Evolutionary conservation across 2,888 invertebrate genomes (phyloP), one percentile per base, ranked within the genome.

Genomic region (Tachina grossa): DNA sequence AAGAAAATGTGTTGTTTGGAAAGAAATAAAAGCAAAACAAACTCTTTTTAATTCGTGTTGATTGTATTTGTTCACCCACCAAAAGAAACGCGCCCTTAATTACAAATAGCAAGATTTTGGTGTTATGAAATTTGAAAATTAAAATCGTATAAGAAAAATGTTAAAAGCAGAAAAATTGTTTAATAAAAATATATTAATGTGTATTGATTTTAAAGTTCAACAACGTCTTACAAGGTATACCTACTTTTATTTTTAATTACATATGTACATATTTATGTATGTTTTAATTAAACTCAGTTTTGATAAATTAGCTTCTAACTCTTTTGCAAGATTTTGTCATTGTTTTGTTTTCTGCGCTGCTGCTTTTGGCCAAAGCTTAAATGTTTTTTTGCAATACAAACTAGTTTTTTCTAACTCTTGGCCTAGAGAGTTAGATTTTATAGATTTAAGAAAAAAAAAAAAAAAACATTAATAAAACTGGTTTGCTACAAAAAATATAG

Each of bases 381-480:
- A 59, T 71, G 69, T 47, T 63, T 49, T n/a, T 65, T 69, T 74
- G 79, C 79, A 76, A 61, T 74, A 63, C 75, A 84, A 85, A 85
- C 85, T 75, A 72, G 85, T 85, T 83, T 85, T 75, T 2, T 72
- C 22, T 78, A 63, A 82, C 75, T 85, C 76, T 85, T 85, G 85
- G 85, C 83, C 85, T 85, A 85, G 85, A 85, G 85, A 79, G 69
- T 85, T 77, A 53, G 61, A 77, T 77, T 81, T 81, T 74, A 14
- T 72, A 61, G 66, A 49, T 47, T 10, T 11, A 41, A 55, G 14
- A 68, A 31, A 31, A 31, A 31, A 2, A 31, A 31, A 2, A 31
- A 3, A 6, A 16, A 57, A 47, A 45, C 57, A 22, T 63, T n/a
- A 59, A 59, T 49, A 31, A 85, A 85, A 85, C 85, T 65, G 79